Percentiles rank a stretch among this genome's conserved stretches.
Evolutionary conservation across 2,113 vertebrate genomes (phyloP).

Genomic region (Coturnix japonica): DNA sequence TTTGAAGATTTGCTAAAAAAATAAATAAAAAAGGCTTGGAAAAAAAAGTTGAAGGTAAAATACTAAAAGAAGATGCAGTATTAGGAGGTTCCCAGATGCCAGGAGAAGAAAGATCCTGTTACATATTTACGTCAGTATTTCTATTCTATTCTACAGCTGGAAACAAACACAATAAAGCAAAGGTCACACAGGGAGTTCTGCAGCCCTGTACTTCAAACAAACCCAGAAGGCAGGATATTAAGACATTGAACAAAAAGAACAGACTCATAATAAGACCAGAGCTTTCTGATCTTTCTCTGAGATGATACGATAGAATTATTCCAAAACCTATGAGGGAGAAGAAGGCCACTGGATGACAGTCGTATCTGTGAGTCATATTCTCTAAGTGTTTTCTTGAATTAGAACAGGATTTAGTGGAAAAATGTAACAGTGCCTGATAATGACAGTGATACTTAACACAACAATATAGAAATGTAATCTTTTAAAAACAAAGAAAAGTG

Average conservation of each 20-base stretch:
- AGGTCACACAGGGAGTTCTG: not conserved
- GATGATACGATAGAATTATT: not conserved
- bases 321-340: not conserved
- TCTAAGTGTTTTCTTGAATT: not conserved
- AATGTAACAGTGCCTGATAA: not conserved
- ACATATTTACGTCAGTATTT: slow-evolving; percentile 11
- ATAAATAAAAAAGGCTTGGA: not conserved
- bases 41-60: not conserved
- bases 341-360: not conserved
- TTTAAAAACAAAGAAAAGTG: not conserved
- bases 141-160: not conserved
- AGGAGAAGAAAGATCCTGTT: not conserved
- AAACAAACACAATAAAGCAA: slow-evolving; percentile 35
- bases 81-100: not conserved
- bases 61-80: not conserved
- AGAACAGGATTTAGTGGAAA: not conserved
- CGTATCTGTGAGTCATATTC: not conserved
- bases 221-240: not conserved
- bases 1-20: not conserved
- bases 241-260: not conserved
- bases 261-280: not conserved
- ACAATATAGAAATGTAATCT: not conserved
- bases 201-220: not conserved
- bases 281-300: not conserved
- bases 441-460: not conserved